Percentiles rank a stretch among this genome's conserved stretches.
Evolutionary conservation across 2,113 vertebrate genomes (phyloP).

Genomic region (Murina feae): DNA sequence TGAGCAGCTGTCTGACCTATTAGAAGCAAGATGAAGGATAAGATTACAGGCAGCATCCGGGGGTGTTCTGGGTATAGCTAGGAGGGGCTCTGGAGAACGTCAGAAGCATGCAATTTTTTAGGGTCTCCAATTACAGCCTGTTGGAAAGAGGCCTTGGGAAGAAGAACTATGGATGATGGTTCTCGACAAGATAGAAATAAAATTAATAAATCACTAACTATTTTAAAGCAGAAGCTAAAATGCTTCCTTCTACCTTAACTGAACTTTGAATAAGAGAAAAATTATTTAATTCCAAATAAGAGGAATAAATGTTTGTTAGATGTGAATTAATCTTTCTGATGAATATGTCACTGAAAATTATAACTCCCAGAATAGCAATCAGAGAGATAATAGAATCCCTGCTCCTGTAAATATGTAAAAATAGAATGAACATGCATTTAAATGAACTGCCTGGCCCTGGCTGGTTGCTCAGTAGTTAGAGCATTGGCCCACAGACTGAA

Average conservation of each 20-base stretch:
- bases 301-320: conserved; percentile 16
- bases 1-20: conserved; percentile 57
- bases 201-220: neutral
- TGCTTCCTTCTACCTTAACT: conserved; percentile 5
- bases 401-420: neutral
- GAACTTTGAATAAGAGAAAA: neutral
- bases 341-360: neutral
- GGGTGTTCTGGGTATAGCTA: conserved; percentile 42
- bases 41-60: conserved; percentile 51
- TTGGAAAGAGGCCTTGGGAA: neutral
- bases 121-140: conserved; percentile 41
- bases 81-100: conserved; percentile 17
- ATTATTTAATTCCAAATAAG: neutral
- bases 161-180: neutral
- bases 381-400: neutral
- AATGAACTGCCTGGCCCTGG: neutral
- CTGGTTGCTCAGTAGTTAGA: too few species aligned
- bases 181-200: neutral
- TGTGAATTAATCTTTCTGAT: neutral
- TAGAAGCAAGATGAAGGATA: conserved; percentile 59
- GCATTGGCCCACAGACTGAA: too few species aligned
- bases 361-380: neutral
- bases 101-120: conserved; percentile 1
- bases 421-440: neutral
- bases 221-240: neutral